Evolutionary conservation across 1,140 invertebrate species (phyloP).

Genomic region (Drosophila arizonae): DNA sequence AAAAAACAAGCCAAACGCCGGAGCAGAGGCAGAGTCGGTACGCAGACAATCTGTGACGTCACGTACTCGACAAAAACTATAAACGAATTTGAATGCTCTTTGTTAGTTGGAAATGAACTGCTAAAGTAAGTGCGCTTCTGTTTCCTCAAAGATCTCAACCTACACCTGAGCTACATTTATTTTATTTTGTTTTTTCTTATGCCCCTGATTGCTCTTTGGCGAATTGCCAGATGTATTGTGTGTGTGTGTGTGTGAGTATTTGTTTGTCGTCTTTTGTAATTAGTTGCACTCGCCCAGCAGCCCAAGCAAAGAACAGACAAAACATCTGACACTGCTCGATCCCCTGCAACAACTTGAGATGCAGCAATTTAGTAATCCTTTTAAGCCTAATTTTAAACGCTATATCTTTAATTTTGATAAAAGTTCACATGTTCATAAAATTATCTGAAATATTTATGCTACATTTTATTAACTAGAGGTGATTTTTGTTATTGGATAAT

Average conservation of each 20-base stretch:
- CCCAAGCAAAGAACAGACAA: conserved; percentile 30
- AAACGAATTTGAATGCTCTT: not conserved
- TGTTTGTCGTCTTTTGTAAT: conserved; percentile 47
- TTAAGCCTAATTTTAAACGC: too few species aligned
- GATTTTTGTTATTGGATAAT: conserved; percentile 42
- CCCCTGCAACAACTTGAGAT: not conserved
- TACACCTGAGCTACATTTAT: conserved; percentile 33
- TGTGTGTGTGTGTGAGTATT: not conserved
- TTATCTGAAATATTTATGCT: not conserved
- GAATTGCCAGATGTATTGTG: conserved; percentile 31
- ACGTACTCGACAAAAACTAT: conserved; percentile 2
- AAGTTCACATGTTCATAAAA: too few species aligned
- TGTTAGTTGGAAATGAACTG: not conserved
- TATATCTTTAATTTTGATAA: not conserved
- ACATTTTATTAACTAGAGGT: conserved; percentile 20
- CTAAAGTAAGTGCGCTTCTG: conserved; percentile 1
- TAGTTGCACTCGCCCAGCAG: conserved; percentile 35
- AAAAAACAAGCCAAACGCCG: conserved; percentile 20
- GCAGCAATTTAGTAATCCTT: too few species aligned
- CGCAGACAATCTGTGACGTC: conserved; percentile 16
- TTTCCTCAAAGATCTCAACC: not conserved
- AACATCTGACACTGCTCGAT: not conserved
- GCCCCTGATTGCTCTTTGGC: conserved; percentile 27
- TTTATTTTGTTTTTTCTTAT: not conserved
- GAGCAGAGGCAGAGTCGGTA: too few species aligned